Evolutionary conservation across 2,797 vertebrate species (phyloP).

Genomic region (Chiloscyllium punctatum): DNA sequence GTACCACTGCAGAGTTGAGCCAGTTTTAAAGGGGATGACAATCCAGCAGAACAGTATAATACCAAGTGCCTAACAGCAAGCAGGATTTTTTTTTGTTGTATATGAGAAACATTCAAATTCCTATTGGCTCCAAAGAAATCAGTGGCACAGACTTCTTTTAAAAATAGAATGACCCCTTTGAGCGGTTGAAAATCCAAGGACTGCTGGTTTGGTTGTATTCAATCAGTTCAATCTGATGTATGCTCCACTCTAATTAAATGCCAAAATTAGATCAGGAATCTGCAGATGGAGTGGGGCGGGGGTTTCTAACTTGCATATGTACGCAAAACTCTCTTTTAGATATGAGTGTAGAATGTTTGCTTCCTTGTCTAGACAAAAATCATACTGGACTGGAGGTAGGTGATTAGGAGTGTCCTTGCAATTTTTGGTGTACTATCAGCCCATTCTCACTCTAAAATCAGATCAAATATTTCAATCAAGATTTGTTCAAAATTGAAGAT

Average conservation of each 20-base stretch:
- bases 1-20: neutral
- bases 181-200: neutral
- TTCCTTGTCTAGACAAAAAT: neutral
- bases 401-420: no score
- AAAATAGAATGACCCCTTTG: neutral
- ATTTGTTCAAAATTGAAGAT: conserved; percentile 4
- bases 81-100: neutral
- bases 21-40: neutral
- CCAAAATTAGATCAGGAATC: neutral
- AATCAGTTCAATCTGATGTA: neutral
- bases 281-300: neutral
- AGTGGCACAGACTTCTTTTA: neutral
- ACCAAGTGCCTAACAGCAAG: no score
- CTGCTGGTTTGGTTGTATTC: neutral
- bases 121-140: neutral
- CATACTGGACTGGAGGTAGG: neutral
- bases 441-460: neutral
- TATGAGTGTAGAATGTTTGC: no score
- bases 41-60: neutral
- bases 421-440: neutral
- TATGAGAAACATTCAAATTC: neutral
- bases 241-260: neutral
- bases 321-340: neutral
- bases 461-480: neutral
- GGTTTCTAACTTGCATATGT: neutral